Base-by-base conservation (phyloP, 2,888 invertebrate species). In the Mechanitis mazaeus region DNA sequence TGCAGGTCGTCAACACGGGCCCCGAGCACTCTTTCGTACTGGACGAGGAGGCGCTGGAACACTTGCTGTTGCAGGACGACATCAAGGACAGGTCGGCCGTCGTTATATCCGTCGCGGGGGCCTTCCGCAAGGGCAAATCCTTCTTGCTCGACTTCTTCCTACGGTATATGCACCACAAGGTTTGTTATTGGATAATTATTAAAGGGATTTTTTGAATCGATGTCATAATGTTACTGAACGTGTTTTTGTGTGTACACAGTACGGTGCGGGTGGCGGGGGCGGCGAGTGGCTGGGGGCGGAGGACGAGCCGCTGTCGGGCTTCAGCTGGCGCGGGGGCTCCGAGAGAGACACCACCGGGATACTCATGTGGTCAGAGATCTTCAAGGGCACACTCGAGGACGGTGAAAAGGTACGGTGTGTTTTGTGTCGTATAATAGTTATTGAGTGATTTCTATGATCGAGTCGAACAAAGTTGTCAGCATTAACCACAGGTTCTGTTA, bases 91-190 rank as follows among this genome's bases (percentile, higher is more conserved):
- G 96, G 65, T 93, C 94, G 78, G 96, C 97, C 33, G 96, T 97
- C 60, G 95, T 99, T 47, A 94, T 99, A 5, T 98, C 98, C 2
- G 98, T 99, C 47, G 99, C 99, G 9, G 99, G 99, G 57, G 98
- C 99, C 58, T 99, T 99, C 86, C 93, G 99, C 45, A 99, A 99
- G 89, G 99, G 99, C 70, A 99, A 99, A 91, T 98, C 98, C 60
- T 99, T 99, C 85, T 92, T 99, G 65, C 92, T 99, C 38, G 98
- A 99, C 87, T 99, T 99, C 90, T 98, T 99, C 81, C 93, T 99
- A 42, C 93, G 99, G 74, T 99, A 97, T 80, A 93, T 99, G 92
- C 94, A 95, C 81, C 92, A 94, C 70, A 93, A 94, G 92, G 97
- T 95, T 81, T 78, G 97, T 62, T 50, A 6, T 5, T 35, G 7